Conservation (phyloP, 2,797 vertebrate species). For the Sebastes glaucus region DNA sequence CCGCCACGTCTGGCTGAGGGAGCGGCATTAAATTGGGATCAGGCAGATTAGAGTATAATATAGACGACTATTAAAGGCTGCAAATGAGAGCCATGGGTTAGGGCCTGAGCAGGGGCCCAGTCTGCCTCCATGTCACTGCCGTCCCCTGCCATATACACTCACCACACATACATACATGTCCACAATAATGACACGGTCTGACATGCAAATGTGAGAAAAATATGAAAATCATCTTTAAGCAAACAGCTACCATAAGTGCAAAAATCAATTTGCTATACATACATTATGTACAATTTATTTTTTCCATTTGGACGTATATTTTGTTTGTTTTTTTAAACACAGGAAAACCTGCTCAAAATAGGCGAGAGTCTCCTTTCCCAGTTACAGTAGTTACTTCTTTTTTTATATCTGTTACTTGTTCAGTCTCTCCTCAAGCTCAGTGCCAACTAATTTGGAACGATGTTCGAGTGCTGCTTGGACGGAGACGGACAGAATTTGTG, state of each 20-base stretch:
- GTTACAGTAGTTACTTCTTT: too few relatives aligned
- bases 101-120: slow-evolving; percentile 74
- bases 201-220: background rate
- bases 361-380: too few relatives aligned
- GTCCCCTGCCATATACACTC: slow-evolving; percentile 9
- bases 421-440: too few relatives aligned
- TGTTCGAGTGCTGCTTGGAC: too few relatives aligned
- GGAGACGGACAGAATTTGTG: too few relatives aligned
- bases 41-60: slow-evolving; percentile 99
- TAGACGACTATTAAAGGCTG: slow-evolving; percentile 92
- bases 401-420: too few relatives aligned
- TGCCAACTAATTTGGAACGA: too few relatives aligned
- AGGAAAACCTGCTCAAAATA: too few relatives aligned
- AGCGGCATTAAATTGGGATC: slow-evolving; percentile 99
- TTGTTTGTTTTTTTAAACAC: too few relatives aligned
- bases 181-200: background rate
- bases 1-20: slow-evolving; percentile 83
- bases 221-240: background rate
- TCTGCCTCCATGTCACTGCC: slow-evolving; percentile 63
- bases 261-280: background rate
- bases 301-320: background rate
- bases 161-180: background rate
- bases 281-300: background rate
- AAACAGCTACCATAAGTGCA: background rate
- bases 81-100: slow-evolving; percentile 93